Conservation (phyloP, 2,113 vertebrate species). For the Toxostoma redivivum region DNA sequence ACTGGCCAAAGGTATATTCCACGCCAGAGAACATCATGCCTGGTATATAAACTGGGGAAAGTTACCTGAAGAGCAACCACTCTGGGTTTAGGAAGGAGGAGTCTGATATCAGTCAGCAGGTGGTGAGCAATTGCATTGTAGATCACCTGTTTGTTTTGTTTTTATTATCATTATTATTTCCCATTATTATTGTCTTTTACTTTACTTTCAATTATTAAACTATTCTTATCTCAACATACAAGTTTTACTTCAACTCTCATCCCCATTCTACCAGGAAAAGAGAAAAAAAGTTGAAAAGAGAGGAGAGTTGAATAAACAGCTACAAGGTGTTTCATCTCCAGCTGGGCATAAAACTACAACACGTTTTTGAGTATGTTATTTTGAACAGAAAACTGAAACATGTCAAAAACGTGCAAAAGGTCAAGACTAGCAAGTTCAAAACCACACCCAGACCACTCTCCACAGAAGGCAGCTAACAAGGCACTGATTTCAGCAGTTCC, state of each 20-base stretch:
- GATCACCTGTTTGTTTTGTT: neutral
- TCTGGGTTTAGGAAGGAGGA: neutral
- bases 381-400: neutral
- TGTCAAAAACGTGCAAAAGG: neutral
- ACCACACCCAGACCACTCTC: neutral
- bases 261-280: neutral
- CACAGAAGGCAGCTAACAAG: neutral
- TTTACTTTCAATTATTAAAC: neutral
- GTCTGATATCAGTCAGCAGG: neutral
- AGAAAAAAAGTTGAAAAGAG: neutral
- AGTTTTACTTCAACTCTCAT: neutral
- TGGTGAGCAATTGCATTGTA: fast-evolving
- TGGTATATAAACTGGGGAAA: neutral
- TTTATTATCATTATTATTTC: neutral
- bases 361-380: neutral
- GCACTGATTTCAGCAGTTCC: neutral
- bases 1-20: neutral
- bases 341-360: neutral
- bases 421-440: neutral
- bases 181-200: neutral
- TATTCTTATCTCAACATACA: neutral
- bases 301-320: neutral
- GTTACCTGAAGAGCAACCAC: no score
- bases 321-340: neutral
- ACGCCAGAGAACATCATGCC: neutral